Base-by-base conservation (phyloP, 2,797 vertebrate genomes). In the Oophaga sylvatica region DNA sequence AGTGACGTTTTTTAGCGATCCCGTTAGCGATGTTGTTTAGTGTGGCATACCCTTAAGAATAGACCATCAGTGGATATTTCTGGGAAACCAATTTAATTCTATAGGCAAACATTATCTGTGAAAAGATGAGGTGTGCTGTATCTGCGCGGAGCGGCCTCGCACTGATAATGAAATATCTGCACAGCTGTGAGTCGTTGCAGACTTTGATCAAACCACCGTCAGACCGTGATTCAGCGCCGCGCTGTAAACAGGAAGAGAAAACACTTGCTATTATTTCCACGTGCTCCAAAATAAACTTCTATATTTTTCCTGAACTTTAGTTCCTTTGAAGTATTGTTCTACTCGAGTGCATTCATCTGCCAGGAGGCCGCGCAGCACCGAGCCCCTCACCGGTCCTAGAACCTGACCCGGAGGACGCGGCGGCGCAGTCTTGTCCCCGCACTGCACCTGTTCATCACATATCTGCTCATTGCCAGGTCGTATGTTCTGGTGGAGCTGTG, bases 321-420 rank as follows among this genome's bases (percentile, higher is more conserved):
- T 79, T 79, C 87, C 81, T 87, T 87, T 87, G 87, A 87, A 83
- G 73, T n/a, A 85, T 88, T 88, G 87, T 88, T 88, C 62, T 67
- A 41, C 82, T 60, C 68, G 63, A 62, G 53, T 53, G 73, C 68
- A 45, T 68, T 81, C 83, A 88, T 85, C 83, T 88, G 83, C 79
- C 60, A 12, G 41, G 31, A 15, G 35, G 57, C 82, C 31, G n/a
- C 16, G 26, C 22, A 19, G 20, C 31, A 19, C 41, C 12, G 53
- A 57, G 20, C 16, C 53, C 17, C 31, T n/a, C 16, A 75, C 68
- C 16, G 31, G 19, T 60, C 56, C 68, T 60, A 29, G 70, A 31
- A 57, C 81, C 22, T 70, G 68, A 68, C 80, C 62, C 35, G 1
- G 22, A 59, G 56, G 81, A 71, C 80, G 60, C 67, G 2, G 4